Evolutionary conservation across 2,797 vertebrate genomes (phyloP).

Genomic region (Lagocephalus sceleratus): DNA sequence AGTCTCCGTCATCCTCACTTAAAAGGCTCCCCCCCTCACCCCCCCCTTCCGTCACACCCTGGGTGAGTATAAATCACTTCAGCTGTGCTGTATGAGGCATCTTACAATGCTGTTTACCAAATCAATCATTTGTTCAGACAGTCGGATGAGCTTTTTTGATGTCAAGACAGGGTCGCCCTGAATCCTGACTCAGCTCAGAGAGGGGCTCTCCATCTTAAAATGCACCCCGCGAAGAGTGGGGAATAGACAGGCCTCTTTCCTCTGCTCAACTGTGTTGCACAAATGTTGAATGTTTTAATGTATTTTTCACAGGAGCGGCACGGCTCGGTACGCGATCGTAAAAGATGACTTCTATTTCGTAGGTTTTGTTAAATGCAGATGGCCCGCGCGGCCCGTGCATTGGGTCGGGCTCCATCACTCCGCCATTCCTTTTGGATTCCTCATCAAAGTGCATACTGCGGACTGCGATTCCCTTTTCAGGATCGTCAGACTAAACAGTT

Average conservation of each 20-base stretch:
- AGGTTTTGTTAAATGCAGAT: constrained; percentile 23
- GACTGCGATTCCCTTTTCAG: constrained; percentile 48
- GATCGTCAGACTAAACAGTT: constrained; percentile 52
- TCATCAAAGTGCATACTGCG: constrained; percentile 60
- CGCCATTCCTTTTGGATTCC: constrained; percentile 56
- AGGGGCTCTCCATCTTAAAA: constrained; percentile 12
- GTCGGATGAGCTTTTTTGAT: constrained; percentile 16
- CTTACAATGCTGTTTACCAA: constrained; percentile 12
- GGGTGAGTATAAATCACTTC: constrained; percentile 23
- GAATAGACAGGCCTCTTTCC: constrained; percentile 9
- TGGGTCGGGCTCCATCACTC: constrained; percentile 30
- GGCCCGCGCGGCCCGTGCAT: constrained; percentile 10
- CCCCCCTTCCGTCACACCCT: not conserved
- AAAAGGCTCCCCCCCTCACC: constrained; percentile 8
- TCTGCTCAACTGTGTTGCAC: not conserved
- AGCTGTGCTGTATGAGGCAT: not conserved
- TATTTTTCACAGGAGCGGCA: constrained; percentile 14
- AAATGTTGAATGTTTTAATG: not conserved
- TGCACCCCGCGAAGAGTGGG: constrained; percentile 5
- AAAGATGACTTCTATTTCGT: constrained; percentile 9
- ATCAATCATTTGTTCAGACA: constrained; percentile 26
- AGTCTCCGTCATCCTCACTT: constrained; percentile 8
- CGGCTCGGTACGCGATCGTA: constrained; percentile 1
- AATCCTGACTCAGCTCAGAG: constrained; percentile 20
- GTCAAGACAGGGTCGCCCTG: constrained; percentile 14